phyloP scores from a whole-genome alignment of 2,888 invertebrate species.

The Homarus gammarus region DNA sequence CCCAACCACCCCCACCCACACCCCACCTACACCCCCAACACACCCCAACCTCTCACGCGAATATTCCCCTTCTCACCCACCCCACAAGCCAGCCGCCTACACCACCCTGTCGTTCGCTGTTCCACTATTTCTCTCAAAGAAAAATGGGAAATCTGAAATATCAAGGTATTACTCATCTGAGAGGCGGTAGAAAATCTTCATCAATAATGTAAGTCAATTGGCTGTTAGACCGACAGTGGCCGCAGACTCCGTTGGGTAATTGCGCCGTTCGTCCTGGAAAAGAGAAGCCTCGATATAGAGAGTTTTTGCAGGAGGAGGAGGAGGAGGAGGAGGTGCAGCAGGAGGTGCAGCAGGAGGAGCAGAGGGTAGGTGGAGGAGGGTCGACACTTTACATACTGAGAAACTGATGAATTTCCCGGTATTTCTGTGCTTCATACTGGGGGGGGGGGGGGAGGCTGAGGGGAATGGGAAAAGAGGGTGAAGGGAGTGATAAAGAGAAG shows the following conservation, averaged over 20 bases:
- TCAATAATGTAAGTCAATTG: conserved; percentile 52
- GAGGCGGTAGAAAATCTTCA: conserved; percentile 41
- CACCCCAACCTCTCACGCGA: neutral
- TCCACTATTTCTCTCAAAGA: neutral
- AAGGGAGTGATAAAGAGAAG: neutral
- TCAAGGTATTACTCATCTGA: conserved; percentile 53
- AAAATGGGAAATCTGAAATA: conserved; percentile 17
- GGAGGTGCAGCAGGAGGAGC: neutral
- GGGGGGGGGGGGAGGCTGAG: neutral
- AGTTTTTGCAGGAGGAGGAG: conserved; percentile 6
- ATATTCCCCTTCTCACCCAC: neutral
- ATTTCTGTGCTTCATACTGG: too few relatives aligned
- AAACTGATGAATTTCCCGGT: too few relatives aligned
- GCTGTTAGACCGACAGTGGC: conserved; percentile 47
- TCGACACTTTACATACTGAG: too few relatives aligned
- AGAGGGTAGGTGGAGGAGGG: neutral
- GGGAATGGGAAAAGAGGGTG: neutral
- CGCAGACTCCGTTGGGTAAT: conserved; percentile 6
- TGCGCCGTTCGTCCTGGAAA: neutral
- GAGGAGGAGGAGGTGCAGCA: neutral
- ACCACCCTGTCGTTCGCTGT: neutral
- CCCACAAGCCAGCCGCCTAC: too few relatives aligned
- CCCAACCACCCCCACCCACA: neutral
- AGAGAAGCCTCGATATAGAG: neutral
- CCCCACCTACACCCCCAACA: neutral